Conservation (phyloP, 2,797 vertebrate species). For the Phaenicophaeus curvirostris region DNA sequence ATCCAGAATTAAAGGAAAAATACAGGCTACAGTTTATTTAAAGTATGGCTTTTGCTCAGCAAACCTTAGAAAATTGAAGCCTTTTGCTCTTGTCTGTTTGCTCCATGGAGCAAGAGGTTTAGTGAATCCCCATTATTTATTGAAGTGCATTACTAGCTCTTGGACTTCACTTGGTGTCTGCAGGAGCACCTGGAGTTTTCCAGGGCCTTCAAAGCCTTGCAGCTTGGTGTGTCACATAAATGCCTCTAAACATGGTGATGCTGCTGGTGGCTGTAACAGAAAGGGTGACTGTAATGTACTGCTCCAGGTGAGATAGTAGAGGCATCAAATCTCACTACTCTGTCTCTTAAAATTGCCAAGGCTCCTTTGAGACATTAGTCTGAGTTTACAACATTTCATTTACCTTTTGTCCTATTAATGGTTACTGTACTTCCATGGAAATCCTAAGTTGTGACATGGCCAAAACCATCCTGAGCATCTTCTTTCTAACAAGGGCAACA, state of each 20-base stretch:
- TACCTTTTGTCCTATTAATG: accelerated
- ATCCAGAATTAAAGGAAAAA: neutral
- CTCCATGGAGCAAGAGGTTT: neutral
- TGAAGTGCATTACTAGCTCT: neutral
- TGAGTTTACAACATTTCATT: too few species aligned
- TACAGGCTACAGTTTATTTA: neutral
- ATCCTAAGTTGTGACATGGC: neutral
- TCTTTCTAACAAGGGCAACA: neutral
- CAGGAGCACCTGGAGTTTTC: neutral
- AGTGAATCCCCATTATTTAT: neutral
- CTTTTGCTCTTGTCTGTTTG: neutral
- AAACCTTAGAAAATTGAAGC: neutral
- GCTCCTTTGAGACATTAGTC: neutral
- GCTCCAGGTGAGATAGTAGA: neutral
- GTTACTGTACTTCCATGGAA: neutral
- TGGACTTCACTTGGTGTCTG: neutral
- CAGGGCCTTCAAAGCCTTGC: neutral
- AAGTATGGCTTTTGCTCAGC: neutral
- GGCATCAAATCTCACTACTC: neutral
- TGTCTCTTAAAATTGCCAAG: neutral
- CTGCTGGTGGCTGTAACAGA: neutral
- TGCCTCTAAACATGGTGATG: neutral
- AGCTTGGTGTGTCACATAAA: neutral
- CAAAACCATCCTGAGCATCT: neutral
- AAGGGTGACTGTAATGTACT: neutral